These are phyloP conservation scores for Gobiocypris rarus DNA, from an alignment of 2,113 vertebrate genomes.

Conservation along the genomic window DNA sequence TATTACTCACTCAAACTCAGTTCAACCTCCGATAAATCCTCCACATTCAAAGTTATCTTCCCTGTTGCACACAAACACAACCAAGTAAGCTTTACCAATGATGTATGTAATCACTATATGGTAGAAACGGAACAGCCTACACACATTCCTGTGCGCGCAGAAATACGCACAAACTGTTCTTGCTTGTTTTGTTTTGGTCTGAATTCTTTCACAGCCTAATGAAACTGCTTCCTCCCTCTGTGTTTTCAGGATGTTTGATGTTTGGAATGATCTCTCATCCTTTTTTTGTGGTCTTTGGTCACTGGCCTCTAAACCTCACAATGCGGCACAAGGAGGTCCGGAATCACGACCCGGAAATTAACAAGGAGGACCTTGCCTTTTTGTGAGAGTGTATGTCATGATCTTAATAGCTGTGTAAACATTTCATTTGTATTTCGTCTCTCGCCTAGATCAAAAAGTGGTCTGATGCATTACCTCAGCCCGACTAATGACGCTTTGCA, in stretches of 20 bases:
- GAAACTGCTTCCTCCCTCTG: constrained; percentile 27
- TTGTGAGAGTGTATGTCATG: constrained; percentile 19
- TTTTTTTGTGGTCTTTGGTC: constrained; percentile 44
- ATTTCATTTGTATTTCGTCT: constrained; percentile 15
- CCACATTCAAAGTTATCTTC: neutral
- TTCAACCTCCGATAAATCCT: constrained; percentile 22
- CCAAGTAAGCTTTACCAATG: constrained; percentile 1
- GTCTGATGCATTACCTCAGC: constrained; percentile 29
- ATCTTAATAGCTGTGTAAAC: constrained; percentile 22
- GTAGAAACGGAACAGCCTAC: constrained; percentile 21
- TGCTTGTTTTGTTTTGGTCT: constrained; percentile 28
- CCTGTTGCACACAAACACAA: neutral
- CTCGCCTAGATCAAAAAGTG: neutral
- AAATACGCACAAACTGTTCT: constrained; percentile 10
- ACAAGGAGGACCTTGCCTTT: too few relatives aligned
- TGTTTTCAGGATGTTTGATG: constrained; percentile 46
- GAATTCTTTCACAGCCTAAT: constrained; percentile 13
- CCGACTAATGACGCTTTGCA: constrained; percentile 45
- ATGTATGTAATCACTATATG: constrained; percentile 9
- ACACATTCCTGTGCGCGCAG: neutral
- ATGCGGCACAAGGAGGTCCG: neutral
- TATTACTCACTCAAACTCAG: constrained; percentile 43
- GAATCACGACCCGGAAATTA: constrained; percentile 14
- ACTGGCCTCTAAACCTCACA: constrained; percentile 41
- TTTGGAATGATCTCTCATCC: constrained; percentile 30